Base-by-base conservation (phyloP, 2,888 invertebrate genomes). In the Tethea ocularis region DNA sequence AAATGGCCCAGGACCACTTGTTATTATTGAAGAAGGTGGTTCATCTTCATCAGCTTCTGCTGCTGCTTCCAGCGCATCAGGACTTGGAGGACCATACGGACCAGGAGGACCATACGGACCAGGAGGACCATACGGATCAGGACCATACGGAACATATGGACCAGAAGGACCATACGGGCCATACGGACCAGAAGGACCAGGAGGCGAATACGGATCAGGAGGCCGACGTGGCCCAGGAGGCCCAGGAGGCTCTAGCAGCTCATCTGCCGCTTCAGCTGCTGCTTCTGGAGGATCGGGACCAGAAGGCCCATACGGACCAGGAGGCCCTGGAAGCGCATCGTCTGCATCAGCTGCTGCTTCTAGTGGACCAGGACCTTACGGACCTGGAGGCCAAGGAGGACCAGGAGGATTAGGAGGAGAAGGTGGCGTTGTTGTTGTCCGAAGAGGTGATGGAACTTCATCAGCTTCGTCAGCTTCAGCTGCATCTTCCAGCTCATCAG, bases 241-340 rank as follows among this genome's bases (percentile, higher is more conserved):
- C 0, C 55, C 54, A 24, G 7, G 11, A 7, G 20, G 51, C 53
- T 5, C 7, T 8, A 58, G 58, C 41, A 33, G 52, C 22, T 22
- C 59, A 24, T 51, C 59, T 52, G 41, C 60, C 52, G 60, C 59
- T 53, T n/a, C 57, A 41, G 57, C 56, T 33, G 52, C 26, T 23
- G 46, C 58, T 17, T 22, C 57, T 8, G 52, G 57, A 23, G 57
- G 55, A 51, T 3, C 15, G 7, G 57, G 60, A 57, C 51, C 64
- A 26, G 41, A 57, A 11, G 63, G 62, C 55, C 57, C 60, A 68
- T 3, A 54, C 8, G 63, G 61, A 24, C 57, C 52, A 58, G 4
- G 13, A 4, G 62, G 57, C 20, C 46, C 41, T 58, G n/a, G 51
- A 51, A 23, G 51, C 20, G 22, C 51, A 51, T 8, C 23, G 3